Percentiles rank a stretch among this genome's conserved stretches.
Evolutionary conservation across 1,140 invertebrate genomes (phyloP).

Genomic region (Hirudo medicinalis): DNA sequence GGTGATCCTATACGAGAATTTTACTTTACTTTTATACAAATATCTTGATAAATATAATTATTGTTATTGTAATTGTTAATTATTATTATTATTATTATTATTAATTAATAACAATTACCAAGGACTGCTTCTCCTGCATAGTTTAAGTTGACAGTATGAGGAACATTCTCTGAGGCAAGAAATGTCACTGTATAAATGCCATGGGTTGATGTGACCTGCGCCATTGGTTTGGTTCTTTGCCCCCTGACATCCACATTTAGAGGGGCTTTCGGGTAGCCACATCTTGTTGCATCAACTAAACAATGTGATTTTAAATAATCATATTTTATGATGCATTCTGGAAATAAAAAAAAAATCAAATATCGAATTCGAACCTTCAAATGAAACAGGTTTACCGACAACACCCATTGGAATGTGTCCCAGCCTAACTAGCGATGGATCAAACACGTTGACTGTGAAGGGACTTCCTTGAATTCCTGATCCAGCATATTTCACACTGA

Average conservation of each 20-base stretch:
- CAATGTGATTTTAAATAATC: background rate
- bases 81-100: too few species aligned
- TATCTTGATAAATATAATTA: too few species aligned
- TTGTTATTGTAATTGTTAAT: too few species aligned
- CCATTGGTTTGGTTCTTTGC: background rate
- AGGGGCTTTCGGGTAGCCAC: background rate
- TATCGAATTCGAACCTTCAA: conserved; percentile 58
- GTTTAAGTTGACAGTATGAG: background rate
- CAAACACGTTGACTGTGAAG: conserved; percentile 80
- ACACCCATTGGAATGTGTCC: conserved; percentile 40
- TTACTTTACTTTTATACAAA: too few species aligned
- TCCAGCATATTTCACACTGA: conserved; percentile 76
- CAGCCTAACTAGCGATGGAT: conserved; percentile 57
- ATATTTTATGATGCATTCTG: too few species aligned
- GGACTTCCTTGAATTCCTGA: conserved; percentile 79
- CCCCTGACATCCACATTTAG: conserved; percentile 10
- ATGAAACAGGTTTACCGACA: conserved; percentile 52
- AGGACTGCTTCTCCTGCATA: background rate
- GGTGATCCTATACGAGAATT: background rate
- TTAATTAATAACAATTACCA: too few species aligned
- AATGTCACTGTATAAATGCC: conserved; percentile 14
- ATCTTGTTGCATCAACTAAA: conserved; percentile 7
- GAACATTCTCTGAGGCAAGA: background rate
- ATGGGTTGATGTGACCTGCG: background rate
- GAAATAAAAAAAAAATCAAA: too few species aligned